Conservation (phyloP, 1,140 invertebrate species). For the Hyposmocoma kahamanoa region DNA sequence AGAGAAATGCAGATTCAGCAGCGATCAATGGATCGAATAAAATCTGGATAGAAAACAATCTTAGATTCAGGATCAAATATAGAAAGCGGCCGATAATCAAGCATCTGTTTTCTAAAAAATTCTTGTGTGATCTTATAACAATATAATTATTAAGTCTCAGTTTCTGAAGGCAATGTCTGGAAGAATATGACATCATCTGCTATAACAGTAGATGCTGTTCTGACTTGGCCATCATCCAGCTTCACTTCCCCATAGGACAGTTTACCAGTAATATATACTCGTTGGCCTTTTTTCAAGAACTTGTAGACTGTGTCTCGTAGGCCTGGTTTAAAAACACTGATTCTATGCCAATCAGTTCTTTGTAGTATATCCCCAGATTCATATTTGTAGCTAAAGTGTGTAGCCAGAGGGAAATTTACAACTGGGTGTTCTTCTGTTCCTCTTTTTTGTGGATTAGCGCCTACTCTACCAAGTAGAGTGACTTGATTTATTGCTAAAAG, state of each 20-base stretch:
- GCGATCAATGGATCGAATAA: no score
- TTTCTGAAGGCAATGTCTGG: slow-evolving; percentile 33
- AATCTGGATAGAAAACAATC: no score
- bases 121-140: not conserved
- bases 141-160: not conserved
- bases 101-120: no score
- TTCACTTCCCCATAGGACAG: slow-evolving; percentile 91
- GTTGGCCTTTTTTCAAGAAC: slow-evolving; percentile 90
- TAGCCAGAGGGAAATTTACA: slow-evolving; percentile 92
- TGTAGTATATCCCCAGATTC: slow-evolving; percentile 85
- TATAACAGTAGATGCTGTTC: slow-evolving; percentile 84
- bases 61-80: no score
- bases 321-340: slow-evolving; percentile 90
- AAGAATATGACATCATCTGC: slow-evolving; percentile 93
- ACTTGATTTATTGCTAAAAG: slow-evolving; percentile 90
- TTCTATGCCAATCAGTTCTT: slow-evolving; percentile 92
- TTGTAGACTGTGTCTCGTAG: slow-evolving; percentile 85
- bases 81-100: no score
- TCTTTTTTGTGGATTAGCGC: slow-evolving; percentile 88
- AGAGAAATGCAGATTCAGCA: no score
- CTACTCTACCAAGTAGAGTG: slow-evolving; percentile 89
- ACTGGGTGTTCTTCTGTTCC: slow-evolving; percentile 89
- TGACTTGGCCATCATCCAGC: slow-evolving; percentile 82
- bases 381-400: slow-evolving; percentile 88
- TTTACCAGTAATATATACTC: slow-evolving; percentile 87